Conservation (phyloP, 2,888 invertebrate genomes). For the Nematopogon swammerdamellus region DNA sequence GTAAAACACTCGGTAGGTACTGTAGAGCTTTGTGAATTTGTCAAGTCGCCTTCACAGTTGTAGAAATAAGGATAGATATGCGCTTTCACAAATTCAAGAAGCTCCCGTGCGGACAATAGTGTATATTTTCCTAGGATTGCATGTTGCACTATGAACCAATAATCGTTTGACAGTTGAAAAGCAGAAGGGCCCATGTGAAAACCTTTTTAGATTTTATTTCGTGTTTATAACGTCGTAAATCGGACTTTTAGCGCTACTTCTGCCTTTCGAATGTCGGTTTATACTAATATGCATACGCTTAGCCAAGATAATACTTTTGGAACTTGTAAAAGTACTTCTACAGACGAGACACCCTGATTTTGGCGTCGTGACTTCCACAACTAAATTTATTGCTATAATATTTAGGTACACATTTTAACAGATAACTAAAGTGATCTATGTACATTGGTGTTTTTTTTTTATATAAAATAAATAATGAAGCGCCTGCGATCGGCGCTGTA, state of each 20-base stretch:
- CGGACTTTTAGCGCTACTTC: too few relatives aligned
- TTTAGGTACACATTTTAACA: neutral
- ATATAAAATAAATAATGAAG: neutral
- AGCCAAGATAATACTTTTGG: neutral
- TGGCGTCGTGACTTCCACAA: neutral
- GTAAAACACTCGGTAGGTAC: neutral
- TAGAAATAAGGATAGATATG: too few relatives aligned
- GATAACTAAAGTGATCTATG: neutral
- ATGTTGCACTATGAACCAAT: neutral
- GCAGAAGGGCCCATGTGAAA: too few relatives aligned
- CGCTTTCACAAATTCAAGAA: too few relatives aligned
- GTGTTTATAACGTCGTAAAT: too few relatives aligned
- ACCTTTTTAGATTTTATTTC: too few relatives aligned
- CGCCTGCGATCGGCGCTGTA: too few relatives aligned
- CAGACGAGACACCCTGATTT: neutral
- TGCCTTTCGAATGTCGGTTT: too few relatives aligned
- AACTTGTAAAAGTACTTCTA: neutral
- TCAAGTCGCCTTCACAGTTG: too few relatives aligned
- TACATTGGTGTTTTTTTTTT: neutral
- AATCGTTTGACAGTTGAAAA: too few relatives aligned
- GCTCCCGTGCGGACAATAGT: too few relatives aligned
- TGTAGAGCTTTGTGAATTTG: too few relatives aligned
- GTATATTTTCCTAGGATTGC: neutral
- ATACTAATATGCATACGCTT: neutral
- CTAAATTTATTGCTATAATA: neutral